phyloP scores from a whole-genome alignment of 2,113 vertebrate genomes.

The Rhinolophus ferrumequinum region DNA sequence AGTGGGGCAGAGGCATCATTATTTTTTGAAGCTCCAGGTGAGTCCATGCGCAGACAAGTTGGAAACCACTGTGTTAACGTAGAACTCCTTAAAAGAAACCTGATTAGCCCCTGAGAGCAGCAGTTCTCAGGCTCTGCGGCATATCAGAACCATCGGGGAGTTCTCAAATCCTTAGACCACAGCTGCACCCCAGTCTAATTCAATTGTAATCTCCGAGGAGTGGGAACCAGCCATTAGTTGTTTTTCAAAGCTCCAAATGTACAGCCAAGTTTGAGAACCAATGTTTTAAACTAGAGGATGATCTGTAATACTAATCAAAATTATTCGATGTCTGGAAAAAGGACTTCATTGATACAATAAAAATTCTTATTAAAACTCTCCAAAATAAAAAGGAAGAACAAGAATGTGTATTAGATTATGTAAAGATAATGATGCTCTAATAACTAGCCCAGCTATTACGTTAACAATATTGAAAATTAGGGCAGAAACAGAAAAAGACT shows the following conservation, averaged over 20 bases:
- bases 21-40: neutral
- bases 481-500: slow-evolving; percentile 42
- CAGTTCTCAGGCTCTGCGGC: neutral
- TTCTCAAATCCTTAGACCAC: neutral
- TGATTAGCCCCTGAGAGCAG: neutral
- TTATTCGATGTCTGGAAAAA: slow-evolving; percentile 43
- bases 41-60: neutral
- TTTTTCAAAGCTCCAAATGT: neutral
- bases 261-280: slow-evolving; percentile 37
- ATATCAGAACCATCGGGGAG: neutral
- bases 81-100: slow-evolving; percentile 47
- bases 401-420: slow-evolving; percentile 69
- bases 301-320: slow-evolving; percentile 70
- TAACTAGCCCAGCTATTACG: slow-evolving; percentile 75
- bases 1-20: neutral
- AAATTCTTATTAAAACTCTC: slow-evolving; percentile 65
- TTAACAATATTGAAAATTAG: slow-evolving; percentile 79
- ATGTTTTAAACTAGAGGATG: neutral
- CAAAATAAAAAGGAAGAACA: slow-evolving; percentile 60
- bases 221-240: neutral
- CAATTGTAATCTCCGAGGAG: neutral
- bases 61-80: neutral
- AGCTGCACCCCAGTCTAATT: neutral
- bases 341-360: slow-evolving; percentile 58
- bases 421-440: slow-evolving; percentile 71